Evolutionary conservation across 2,888 invertebrate genomes (phyloP).

Genomic region (Willowsia nigromaculata): DNA sequence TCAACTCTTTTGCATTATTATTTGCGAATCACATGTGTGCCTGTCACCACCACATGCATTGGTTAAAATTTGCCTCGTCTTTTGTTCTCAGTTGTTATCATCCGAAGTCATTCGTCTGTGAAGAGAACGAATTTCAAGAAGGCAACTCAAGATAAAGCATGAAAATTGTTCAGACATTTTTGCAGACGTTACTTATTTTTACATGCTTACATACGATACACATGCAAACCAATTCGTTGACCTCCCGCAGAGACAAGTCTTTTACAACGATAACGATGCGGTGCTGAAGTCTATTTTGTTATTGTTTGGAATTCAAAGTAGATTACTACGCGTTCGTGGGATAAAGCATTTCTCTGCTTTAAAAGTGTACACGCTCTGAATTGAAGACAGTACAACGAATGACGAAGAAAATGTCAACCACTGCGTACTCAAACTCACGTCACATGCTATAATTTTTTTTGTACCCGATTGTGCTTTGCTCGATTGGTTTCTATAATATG

Average conservation of each 20-base stretch:
- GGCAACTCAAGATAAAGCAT: constrained; percentile 1
- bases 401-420: constrained; percentile 27
- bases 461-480: constrained; percentile 26
- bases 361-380: neutral
- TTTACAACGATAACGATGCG: constrained; percentile 1
- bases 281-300: neutral
- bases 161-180: neutral
- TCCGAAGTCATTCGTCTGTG: neutral
- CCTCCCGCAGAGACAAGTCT: constrained; percentile 32
- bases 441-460: neutral
- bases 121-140: neutral
- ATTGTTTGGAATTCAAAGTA: constrained; percentile 13
- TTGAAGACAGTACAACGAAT: neutral
- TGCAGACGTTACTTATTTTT: too few species aligned
- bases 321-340: constrained; percentile 5
- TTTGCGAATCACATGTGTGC: neutral
- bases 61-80: constrained; percentile 20
- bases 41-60: neutral
- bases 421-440: neutral
- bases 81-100: neutral
- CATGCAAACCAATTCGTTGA: constrained; percentile 42
- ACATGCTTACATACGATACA: neutral
- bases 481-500: constrained; percentile 21
- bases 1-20: neutral
- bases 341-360: neutral